Base-by-base conservation (phyloP, 2,797 vertebrate genomes). In the Alauda arvensis region DNA sequence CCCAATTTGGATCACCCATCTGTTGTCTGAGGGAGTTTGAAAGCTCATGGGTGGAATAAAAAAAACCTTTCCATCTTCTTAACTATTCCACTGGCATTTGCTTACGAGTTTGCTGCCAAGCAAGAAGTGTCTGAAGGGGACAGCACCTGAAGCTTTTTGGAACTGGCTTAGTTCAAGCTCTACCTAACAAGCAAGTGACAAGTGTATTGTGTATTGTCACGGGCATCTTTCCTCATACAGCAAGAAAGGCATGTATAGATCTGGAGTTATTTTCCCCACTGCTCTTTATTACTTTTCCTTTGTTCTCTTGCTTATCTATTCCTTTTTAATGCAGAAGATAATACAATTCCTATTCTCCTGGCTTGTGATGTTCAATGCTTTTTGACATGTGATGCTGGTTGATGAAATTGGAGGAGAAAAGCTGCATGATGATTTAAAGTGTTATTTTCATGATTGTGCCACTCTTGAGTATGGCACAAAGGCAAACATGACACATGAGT, bases 341-440 rank as follows among this genome's bases (percentile, higher is more conserved):
- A 94, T 95, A 94, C 82, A 90, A 88, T 93, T 90, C 45, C 51
- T 76, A 79, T 95, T 88, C 88, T 93, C 87, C 75, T 92, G 89
- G 68, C 84, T 93, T 94, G 60, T 59, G 93, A 94, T 94, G 66
- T 93, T 66, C 91, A 65, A 88, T 95, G 61, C 94, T 77, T 93
- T 95, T 95, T 97, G 95, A 83, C 90, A 95, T 94, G 85, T 91
- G 90, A 94, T 91, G 45, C 56, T 92, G 57, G 71, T 91, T 96
- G 88, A 94, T 94, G 78, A 93, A 94, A 96, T 90, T 95, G 89
- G 79, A 95, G 82, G 88, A 96, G 91, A 96, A 96, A 96, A 94
- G 67, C 89, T 95, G 65, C 83, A 89, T 81, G 79, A 93, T 92
- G 78, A 88, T 93, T 94, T 95, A 92, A 94, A 93, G 88, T 93